Evolutionary conservation across 2,888 invertebrate species (phyloP).

Genomic region (Yponomeuta evonymella): DNA sequence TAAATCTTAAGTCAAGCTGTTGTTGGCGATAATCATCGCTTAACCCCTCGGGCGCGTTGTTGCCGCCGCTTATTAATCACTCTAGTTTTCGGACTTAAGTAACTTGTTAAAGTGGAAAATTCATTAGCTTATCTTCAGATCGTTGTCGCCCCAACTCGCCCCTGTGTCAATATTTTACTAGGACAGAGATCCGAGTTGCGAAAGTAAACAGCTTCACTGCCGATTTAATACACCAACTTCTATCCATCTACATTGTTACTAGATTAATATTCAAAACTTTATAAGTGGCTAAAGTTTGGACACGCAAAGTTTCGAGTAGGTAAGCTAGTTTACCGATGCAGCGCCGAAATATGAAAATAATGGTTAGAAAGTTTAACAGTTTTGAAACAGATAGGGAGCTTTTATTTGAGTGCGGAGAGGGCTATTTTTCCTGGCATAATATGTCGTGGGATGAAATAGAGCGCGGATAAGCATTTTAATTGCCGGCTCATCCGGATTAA

Average conservation of each 20-base stretch:
- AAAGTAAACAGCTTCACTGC: neutral
- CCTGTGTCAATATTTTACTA: constrained; percentile 48
- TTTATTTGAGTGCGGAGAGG: neutral
- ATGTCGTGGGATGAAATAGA: neutral
- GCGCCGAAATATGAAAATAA: neutral
- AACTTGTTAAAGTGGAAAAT: constrained; percentile 39
- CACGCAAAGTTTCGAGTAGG: neutral
- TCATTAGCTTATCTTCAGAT: constrained; percentile 45
- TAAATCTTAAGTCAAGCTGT: constrained; percentile 3
- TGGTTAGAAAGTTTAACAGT: neutral
- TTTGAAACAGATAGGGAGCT: too few species aligned
- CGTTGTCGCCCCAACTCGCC: constrained; percentile 35
- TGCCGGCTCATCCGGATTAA: neutral
- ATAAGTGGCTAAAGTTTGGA: neutral
- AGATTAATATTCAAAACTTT: constrained; percentile 6
- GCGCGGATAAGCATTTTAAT: neutral
- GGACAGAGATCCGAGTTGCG: constrained; percentile 18
- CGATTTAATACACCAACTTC: constrained; percentile 3
- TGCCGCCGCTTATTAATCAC: constrained; percentile 22
- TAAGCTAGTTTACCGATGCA: neutral
- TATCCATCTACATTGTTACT: neutral
- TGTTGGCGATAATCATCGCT: neutral
- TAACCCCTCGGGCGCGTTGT: neutral
- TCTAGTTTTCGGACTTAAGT: constrained; percentile 21
- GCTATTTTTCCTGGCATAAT: neutral